phyloP scores from a whole-genome alignment of 2,113 vertebrate species.

The Sylvilagus bachmani region DNA sequence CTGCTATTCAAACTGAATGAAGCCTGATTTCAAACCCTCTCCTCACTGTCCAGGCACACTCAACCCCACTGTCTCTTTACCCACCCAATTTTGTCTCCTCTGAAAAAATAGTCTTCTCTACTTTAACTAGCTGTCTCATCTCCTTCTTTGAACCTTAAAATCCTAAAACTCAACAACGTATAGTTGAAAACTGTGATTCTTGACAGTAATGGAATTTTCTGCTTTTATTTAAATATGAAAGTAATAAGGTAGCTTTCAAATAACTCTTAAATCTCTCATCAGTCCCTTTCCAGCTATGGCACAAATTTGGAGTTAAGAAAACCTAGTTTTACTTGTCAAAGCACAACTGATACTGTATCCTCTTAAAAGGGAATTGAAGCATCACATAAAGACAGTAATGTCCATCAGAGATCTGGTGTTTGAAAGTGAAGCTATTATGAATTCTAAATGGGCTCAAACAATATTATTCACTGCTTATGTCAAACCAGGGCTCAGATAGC shows the following conservation, averaged over 20 bases:
- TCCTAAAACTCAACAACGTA: neutral
- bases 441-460: slow-evolving; percentile 75
- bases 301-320: slow-evolving; percentile 70
- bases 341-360: slow-evolving; percentile 45
- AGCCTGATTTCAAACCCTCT: too few species aligned
- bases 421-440: slow-evolving; percentile 77
- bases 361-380: slow-evolving; percentile 73
- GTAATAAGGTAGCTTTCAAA: slow-evolving; percentile 72
- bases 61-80: too few species aligned
- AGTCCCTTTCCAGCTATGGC: slow-evolving; percentile 45
- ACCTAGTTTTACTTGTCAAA: slow-evolving; percentile 72
- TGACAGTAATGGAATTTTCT: slow-evolving; percentile 55
- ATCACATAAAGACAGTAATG: slow-evolving; percentile 66
- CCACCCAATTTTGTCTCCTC: too few species aligned
- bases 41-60: too few species aligned
- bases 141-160: too few species aligned
- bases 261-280: slow-evolving; percentile 69
- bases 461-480: slow-evolving; percentile 73
- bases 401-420: slow-evolving; percentile 56
- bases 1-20: too few species aligned
- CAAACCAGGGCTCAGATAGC: slow-evolving; percentile 32
- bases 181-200: slow-evolving; percentile 59
- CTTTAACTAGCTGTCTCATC: too few species aligned
- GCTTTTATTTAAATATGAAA: slow-evolving; percentile 72
- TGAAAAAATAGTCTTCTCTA: too few species aligned